Evolutionary conservation across 2,797 vertebrate species (phyloP), one percentile per base, ranked within the genome.

Genomic region (Spondyliosoma cantharus): DNA sequence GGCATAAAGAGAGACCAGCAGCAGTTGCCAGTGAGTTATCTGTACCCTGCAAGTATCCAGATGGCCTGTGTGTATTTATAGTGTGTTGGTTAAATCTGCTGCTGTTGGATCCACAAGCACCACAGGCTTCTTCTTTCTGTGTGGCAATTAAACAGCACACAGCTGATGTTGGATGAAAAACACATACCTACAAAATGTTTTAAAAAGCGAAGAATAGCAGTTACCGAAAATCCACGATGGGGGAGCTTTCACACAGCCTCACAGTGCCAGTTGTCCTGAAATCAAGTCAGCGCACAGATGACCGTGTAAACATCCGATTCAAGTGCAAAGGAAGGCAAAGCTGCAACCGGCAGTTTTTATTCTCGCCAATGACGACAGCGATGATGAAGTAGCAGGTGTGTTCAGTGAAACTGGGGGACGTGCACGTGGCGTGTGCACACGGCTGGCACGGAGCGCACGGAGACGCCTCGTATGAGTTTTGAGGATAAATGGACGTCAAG

Each of bases 401-500:
- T 54, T 20, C 27, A 45, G 56, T 37, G 74, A 75, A 78, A 71
- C 7, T 64, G 59, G 22, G 57, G 56, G 54, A 27, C 1, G 25
- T 29, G 86, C 75, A 57, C 24, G 14, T 32, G 63, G 60, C 72
- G 54, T 65, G 19, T 67, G 56, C 65, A 78, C 29, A 19, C 65
- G 64, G 61, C 64, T 73, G 73, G 78, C 71, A 29, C 7, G 12
- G 62, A 80, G 82, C 81, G 86, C 67, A 50, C 53, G 22, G 86
- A 84, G 86, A 84, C 17, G 58, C 85, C 81, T 90, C 74, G 6
- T 86, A 85, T 83, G 90, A 91, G 80, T 92, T 87, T 92, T 89
- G 86, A 84, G 91, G 83, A 89, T 89, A 90, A 91, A 89, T 88
- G 87, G 88, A 85, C 81, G 52, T 84, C 89, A 87, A 78, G 87